These are phyloP conservation scores for Eulemur albifrons DNA, from an alignment of 2,797 vertebrate species.

Conservation along the genomic window DNA sequence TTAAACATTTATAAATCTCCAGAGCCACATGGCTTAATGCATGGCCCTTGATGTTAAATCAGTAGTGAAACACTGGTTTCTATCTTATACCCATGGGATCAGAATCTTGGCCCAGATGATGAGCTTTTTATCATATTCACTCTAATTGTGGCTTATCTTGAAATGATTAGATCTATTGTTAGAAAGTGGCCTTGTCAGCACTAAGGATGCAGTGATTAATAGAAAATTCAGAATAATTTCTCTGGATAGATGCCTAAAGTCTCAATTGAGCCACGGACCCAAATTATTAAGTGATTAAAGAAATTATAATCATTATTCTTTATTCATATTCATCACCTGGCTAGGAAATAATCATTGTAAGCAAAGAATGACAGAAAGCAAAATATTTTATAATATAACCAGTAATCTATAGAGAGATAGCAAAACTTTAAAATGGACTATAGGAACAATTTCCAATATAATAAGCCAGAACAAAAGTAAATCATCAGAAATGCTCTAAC, in stretches of 20 bases:
- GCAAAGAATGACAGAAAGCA: slow-evolving; percentile 55
- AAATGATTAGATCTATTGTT: slow-evolving; percentile 83
- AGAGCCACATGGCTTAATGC: slow-evolving; percentile 84
- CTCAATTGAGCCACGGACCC: slow-evolving; percentile 85
- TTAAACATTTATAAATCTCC: slow-evolving; percentile 86
- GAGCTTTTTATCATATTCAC: slow-evolving; percentile 91
- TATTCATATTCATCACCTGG: slow-evolving; percentile 83
- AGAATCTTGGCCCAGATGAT: slow-evolving; percentile 87
- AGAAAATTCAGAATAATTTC: slow-evolving; percentile 84
- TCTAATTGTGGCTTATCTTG: slow-evolving; percentile 89
- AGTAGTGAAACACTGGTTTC: slow-evolving; percentile 86
- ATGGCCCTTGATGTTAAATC: slow-evolving; percentile 87
- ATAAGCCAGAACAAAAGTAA: slow-evolving; percentile 64
- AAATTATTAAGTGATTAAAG: slow-evolving; percentile 92
- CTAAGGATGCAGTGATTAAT: slow-evolving; percentile 83
- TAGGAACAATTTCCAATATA: slow-evolving; percentile 38
- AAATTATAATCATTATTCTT: slow-evolving; percentile 86
- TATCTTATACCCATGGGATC: slow-evolving; percentile 82
- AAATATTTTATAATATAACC: slow-evolving; percentile 64
- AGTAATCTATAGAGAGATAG: not conserved
- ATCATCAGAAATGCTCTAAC: slow-evolving; percentile 73
- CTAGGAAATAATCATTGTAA: slow-evolving; percentile 85
- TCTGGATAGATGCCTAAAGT: slow-evolving; percentile 86
- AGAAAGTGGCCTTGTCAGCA: slow-evolving; percentile 89
- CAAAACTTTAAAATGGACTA: slow-evolving; percentile 57